Base-by-base conservation (phyloP, 2,797 vertebrate genomes). In the Acipenser oxyrinchus region DNA sequence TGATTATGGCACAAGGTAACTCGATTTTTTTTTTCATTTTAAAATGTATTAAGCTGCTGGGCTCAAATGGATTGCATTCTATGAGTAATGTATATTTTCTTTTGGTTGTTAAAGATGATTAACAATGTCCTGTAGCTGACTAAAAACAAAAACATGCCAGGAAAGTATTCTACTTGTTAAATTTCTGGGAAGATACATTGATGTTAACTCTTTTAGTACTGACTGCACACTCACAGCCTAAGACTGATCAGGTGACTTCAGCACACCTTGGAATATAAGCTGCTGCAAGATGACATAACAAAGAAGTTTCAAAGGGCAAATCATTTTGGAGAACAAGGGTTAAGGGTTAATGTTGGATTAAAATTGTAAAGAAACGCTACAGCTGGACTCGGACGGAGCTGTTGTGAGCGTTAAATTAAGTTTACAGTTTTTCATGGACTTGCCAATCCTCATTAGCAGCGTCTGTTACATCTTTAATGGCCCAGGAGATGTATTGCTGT, bases 401-500 rank as follows among this genome's bases (percentile, higher is more conserved):
- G 50, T n/a, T 67, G 7, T 67, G 51, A 67, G 6, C 58, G 18
- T 62, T 62, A 62, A 62, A 62, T 62, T 13, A 62, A 62, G 58
- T 23, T 23, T 61, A 62, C 59, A 62, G 60, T 18, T 61, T 58
- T 67, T 13, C 10, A 18, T 51, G 60, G 60, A 62, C 66, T 67
- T 67, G 66, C 48, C 58, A 60, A 60, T 67, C 66, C 59, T 51
- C 57, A 12, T 67, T 60, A 60, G 10, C 55, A 51, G 23, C 66
- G 61, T 60, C 66, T 67, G 66, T 67, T 67, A 49, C 48, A 6
- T 51, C 49, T 18, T 51, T 62, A 51, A 12, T 51, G 49, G 59
- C 66, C 58, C 60, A 1, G 58, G 66, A 67, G 66, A 67, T 60
- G 60, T 51, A 67, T 67, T 49, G 66, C 10, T 67, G 49, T 49